Base-by-base conservation (phyloP, 2,113 vertebrate species). In the Corythornis madagascariensis region DNA sequence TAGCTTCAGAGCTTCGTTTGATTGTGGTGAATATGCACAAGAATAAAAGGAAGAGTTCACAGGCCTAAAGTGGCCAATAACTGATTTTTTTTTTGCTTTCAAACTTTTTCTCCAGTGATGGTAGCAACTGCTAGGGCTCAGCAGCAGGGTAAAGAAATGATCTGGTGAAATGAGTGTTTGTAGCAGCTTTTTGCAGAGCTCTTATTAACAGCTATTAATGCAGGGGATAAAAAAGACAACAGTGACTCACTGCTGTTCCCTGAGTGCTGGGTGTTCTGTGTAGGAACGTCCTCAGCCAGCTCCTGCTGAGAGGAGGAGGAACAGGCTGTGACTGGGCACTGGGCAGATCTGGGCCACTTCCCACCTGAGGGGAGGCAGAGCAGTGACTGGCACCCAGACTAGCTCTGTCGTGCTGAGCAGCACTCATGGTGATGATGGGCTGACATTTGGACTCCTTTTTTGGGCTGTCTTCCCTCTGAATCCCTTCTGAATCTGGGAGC, bases 241-340 rank as follows among this genome's bases (percentile, higher is more conserved):
- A 11, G 56, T 96, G 96, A 94, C 4, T 93, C 89, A 84, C 13
- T n/a, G 0, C 4, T 66, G 92, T 73, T 89, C 89, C 84, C 40
- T 1, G 61, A 78, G 71, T 50, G 47, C 71, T 53, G 70, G 22
- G 66, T 4, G 1, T 16, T 43, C 31, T 8, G 48, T 43, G 71
- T 42, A 56, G 91, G 95, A 93, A 95, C 31, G 38, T 94, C 84
- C 87, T 96, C 38, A 38, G 91, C 90, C 66, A 52, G 89, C 74
- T 94, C 92, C 89, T 93, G 89, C 92, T 73, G 91, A 4, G 72
- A 90, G 65, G 16, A 42, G 0, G 12, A 73, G 91, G 89, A 87
- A 73, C 86, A 83, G 59, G 92, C 53, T 61, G 93, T 89, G 93
- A 76, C 59, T 94, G 73, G 50, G 74, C 86, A 65, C 15, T 1